Percentiles rank a stretch among this genome's conserved stretches.
Conservation (phyloP, 2,797 vertebrate genomes). For the Ptychobarbus kaznakovi region DNA sequence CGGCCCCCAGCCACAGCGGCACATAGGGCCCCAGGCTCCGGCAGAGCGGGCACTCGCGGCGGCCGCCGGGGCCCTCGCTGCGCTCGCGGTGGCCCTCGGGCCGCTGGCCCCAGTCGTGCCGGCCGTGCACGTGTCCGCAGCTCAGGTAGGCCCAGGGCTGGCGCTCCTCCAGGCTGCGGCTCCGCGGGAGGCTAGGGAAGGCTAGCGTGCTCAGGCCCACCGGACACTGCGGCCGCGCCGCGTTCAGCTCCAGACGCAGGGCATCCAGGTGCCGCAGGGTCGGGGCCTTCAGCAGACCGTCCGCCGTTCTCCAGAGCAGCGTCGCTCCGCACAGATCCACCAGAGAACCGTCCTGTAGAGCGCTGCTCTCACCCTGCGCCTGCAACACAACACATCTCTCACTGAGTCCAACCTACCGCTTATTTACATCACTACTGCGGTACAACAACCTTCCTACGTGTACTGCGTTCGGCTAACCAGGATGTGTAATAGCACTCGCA, state of each 20-base stretch:
- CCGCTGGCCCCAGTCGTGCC: slow-evolving; percentile 87
- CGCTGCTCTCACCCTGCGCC: slow-evolving; percentile 95
- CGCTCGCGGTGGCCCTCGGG: slow-evolving; percentile 75
- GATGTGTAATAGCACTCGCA: too few relatives aligned
- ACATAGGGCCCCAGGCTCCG: slow-evolving; percentile 93
- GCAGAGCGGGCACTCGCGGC: slow-evolving; percentile 93
- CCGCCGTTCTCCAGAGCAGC: slow-evolving; percentile 80
- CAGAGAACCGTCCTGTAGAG: slow-evolving; percentile 90
- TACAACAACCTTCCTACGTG: too few relatives aligned
- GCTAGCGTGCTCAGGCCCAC: slow-evolving; percentile 98
- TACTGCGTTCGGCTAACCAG: too few relatives aligned
- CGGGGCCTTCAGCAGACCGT: slow-evolving; percentile 78
- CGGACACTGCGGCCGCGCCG: slow-evolving; percentile 94
- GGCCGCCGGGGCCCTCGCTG: slow-evolving; percentile 72
- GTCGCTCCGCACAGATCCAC: slow-evolving; percentile 83
- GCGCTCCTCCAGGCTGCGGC: slow-evolving; percentile 92
- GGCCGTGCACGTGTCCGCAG: slow-evolving; percentile 93
- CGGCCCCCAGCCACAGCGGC: slow-evolving; percentile 93
- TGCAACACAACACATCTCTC: slow-evolving; percentile 56
- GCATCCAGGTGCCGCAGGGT: slow-evolving; percentile 91
- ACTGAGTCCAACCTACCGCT: too few relatives aligned
- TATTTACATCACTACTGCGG: too few relatives aligned
- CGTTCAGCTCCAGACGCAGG: slow-evolving; percentile 95
- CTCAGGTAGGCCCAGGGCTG: slow-evolving; percentile 96
- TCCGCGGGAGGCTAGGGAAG: slow-evolving; percentile 94